These are phyloP conservation scores for Ectropis crepuscularia DNA, from an alignment of 2,888 invertebrate species.

Conservation along the genomic window DNA sequence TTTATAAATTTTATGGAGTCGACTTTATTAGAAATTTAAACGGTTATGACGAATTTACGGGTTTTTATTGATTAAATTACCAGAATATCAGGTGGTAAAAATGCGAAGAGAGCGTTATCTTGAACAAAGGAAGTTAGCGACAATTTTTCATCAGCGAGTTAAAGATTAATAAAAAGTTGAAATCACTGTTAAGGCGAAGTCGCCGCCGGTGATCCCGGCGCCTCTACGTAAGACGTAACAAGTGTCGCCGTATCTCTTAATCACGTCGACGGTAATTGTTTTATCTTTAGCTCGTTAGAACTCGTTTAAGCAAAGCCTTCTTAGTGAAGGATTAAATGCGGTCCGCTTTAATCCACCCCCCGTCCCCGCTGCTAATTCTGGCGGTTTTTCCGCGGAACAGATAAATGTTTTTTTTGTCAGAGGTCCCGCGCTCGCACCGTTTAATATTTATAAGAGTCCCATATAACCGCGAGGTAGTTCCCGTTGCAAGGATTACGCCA, in stretches of 20 bases:
- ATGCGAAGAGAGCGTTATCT: conserved; percentile 3
- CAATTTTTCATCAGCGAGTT: conserved; percentile 20
- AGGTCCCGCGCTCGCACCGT: conserved; percentile 67
- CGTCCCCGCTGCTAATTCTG: conserved; percentile 80
- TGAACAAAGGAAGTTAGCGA: background rate
- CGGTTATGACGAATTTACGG: conserved; percentile 25
- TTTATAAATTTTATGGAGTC: conserved; percentile 49
- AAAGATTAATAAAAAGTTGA: conserved; percentile 29
- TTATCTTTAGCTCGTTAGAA: conserved; percentile 85
- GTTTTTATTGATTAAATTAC: conserved; percentile 21
- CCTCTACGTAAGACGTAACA: conserved; percentile 77
- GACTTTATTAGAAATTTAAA: conserved; percentile 35
- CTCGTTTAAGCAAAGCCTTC: conserved; percentile 85
- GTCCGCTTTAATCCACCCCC: conserved; percentile 82
- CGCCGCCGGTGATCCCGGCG: conserved; percentile 50
- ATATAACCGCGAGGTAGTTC: conserved; percentile 70
- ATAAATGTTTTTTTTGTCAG: conserved; percentile 82
- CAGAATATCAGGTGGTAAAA: conserved; percentile 18
- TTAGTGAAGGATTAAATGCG: conserved; percentile 85
- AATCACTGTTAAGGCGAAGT: conserved; percentile 43
- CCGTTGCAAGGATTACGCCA: conserved; percentile 72
- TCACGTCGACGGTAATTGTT: conserved; percentile 83
- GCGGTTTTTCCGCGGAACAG: conserved; percentile 82
- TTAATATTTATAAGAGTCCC: conserved; percentile 81
- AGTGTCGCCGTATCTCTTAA: conserved; percentile 84